These are phyloP conservation scores for Catostomus latipinnis DNA, from an alignment of 2,797 vertebrate genomes.

Conservation along the genomic window DNA sequence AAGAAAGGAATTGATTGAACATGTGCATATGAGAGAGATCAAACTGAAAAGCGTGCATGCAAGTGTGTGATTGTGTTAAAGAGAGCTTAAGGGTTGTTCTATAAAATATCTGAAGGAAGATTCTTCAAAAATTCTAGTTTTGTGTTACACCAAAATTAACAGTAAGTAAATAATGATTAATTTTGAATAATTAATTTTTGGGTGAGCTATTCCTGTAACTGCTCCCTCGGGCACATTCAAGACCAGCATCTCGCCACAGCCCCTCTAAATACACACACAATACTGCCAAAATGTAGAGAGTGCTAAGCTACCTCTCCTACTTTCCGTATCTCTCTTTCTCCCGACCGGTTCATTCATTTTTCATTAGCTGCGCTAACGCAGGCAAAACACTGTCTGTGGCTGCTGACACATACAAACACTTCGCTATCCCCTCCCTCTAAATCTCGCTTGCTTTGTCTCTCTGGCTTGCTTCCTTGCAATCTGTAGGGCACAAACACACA, in stretches of 20 bases:
- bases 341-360: conserved; percentile 64
- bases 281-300: conserved; percentile 17
- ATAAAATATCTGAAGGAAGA: no score
- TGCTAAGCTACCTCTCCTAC: conserved; percentile 15
- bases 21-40: conserved; percentile 3
- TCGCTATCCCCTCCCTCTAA: conserved; percentile 35
- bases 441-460: conserved; percentile 51
- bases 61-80: conserved; percentile 14
- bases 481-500: conserved; percentile 43
- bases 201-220: no score
- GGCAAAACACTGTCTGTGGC: conserved; percentile 56
- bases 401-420: conserved; percentile 40
- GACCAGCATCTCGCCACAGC: conserved; percentile 28
- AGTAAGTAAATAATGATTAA: no score
- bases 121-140: no score
- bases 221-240: background rate
- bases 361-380: conserved; percentile 63
- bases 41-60: background rate
- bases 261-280: background rate
- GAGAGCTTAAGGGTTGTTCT: background rate
- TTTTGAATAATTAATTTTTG: no score
- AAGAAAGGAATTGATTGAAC: conserved; percentile 10
- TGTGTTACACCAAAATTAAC: no score
- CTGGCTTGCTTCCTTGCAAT: conserved; percentile 55
- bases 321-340: conserved; percentile 25